A percentile compares a stretch with the other conserved stretches of the same genome.
Evolutionary conservation across 2,797 vertebrate genomes (phyloP).

Genomic region (Podargus strigoides): DNA sequence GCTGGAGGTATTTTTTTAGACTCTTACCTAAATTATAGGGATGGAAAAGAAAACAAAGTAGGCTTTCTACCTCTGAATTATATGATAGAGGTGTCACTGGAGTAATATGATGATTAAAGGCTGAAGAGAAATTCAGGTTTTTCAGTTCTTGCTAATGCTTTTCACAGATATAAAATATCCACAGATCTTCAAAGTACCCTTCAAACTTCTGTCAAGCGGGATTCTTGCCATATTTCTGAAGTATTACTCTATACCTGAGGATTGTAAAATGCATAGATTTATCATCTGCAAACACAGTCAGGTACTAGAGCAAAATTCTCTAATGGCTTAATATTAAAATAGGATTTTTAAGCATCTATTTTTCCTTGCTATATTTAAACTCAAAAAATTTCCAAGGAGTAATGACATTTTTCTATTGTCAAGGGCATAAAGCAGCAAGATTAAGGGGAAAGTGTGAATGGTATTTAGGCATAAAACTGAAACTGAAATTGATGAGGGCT

Average conservation of each 20-base stretch:
- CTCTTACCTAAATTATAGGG: neutral
- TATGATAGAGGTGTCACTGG: neutral
- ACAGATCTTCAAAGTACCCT: neutral
- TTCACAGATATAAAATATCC: neutral
- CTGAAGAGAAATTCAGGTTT: neutral
- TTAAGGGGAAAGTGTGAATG: neutral
- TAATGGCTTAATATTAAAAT: neutral
- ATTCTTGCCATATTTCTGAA: neutral
- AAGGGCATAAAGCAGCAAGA: neutral
- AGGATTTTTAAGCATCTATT: neutral
- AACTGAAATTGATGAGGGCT: neutral
- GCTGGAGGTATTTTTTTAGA: neutral
- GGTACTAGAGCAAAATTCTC: neutral
- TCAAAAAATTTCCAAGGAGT: neutral
- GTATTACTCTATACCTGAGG: neutral
- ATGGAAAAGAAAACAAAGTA: neutral
- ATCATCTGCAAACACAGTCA: neutral
- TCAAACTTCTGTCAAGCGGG: neutral
- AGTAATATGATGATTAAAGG: neutral
- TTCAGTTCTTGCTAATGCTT: neutral
- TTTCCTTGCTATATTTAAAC: neutral
- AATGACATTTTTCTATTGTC: neutral
- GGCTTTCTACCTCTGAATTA: neutral
- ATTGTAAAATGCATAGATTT: neutral
- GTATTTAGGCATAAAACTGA: neutral